Percentiles rank a stretch among this genome's conserved stretches.
These are phyloP conservation scores for Ibidorhyncha struthersii DNA, from an alignment of 2,113 vertebrate species.

Conservation along the genomic window DNA sequence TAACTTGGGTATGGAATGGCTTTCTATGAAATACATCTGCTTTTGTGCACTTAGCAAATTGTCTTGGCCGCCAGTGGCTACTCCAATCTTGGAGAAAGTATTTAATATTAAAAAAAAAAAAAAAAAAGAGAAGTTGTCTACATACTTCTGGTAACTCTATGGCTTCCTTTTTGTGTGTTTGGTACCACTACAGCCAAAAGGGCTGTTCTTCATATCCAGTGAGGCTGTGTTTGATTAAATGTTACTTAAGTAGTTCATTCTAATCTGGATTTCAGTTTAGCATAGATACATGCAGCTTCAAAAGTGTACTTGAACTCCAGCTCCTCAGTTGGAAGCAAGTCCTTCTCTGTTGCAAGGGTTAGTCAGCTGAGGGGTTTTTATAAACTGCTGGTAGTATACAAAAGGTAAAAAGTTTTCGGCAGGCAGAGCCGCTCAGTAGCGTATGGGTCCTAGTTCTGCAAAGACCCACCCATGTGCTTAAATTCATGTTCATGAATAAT, in stretches of 20 bases:
- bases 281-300: not conserved
- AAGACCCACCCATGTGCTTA: not conserved
- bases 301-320: not conserved
- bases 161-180: not conserved
- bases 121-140: not conserved
- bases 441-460: not conserved
- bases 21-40: not conserved
- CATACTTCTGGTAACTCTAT: not conserved
- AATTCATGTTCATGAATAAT: not conserved
- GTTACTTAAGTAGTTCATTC: not conserved
- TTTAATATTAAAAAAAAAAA: not conserved
- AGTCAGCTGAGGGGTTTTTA: not conserved
- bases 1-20: not conserved
- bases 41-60: not conserved
- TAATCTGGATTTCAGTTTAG: not conserved
- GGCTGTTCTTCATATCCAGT: not conserved
- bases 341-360: not conserved
- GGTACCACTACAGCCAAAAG: not conserved
- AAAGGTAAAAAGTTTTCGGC: not conserved
- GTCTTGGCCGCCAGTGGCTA: not conserved
- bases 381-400: not conserved
- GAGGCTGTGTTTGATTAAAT: not conserved
- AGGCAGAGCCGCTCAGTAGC: not conserved
- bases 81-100: not conserved
- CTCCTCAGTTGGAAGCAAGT: not conserved